These are phyloP conservation scores for Suncus etruscus DNA, from an alignment of 2,113 vertebrate genomes.

Conservation along the genomic window DNA sequence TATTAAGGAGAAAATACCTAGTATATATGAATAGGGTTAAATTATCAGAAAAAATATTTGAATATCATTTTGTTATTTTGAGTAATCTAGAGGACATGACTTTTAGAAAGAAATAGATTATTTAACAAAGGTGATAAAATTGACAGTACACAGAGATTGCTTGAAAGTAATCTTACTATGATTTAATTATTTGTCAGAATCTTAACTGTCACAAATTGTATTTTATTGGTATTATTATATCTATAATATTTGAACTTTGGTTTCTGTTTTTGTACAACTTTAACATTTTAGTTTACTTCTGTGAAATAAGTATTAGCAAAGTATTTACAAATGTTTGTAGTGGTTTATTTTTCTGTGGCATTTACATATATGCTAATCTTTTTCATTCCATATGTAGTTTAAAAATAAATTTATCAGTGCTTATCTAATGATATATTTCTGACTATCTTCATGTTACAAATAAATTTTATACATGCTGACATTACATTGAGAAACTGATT, in stretches of 20 bases:
- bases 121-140: no score
- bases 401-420: slow-evolving; percentile 76
- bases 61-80: not conserved
- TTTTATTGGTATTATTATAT: not conserved
- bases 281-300: not conserved
- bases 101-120: slow-evolving; percentile 17
- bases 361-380: slow-evolving; percentile 42
- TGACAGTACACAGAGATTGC: not conserved
- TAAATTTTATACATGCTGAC: slow-evolving; percentile 71
- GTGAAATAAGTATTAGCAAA: not conserved
- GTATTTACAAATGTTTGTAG: not conserved
- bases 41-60: not conserved
- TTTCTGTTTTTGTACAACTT: not conserved
- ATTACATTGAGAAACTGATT: slow-evolving; percentile 75
- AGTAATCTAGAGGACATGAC: not conserved
- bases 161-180: not conserved
- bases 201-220: not conserved
- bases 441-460: slow-evolving; percentile 52
- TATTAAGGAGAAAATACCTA: not conserved
- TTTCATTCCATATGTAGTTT: slow-evolving; percentile 76
- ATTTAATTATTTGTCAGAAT: not conserved
- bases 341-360: not conserved
- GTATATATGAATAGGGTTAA: not conserved
- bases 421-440: slow-evolving; percentile 75
- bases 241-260: not conserved